Conservation (phyloP, 35 echinoderm and acorn worm species). For the Patiria miniata region DNA sequence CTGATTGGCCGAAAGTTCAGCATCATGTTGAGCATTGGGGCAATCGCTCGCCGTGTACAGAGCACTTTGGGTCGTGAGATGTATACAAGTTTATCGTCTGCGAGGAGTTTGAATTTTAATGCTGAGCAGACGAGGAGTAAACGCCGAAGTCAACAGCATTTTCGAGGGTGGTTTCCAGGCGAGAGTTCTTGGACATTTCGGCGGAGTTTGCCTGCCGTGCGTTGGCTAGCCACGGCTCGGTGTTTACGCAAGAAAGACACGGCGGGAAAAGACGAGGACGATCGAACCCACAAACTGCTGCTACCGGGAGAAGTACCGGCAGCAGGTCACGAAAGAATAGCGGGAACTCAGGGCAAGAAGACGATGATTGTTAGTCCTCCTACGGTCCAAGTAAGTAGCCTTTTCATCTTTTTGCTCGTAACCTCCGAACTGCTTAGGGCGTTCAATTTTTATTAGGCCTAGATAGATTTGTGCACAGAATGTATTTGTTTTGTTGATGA, state of each 20-base stretch:
- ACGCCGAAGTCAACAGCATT: too few relatives aligned
- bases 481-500: too few relatives aligned
- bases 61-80: neutral
- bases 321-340: neutral
- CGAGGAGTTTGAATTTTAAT: neutral
- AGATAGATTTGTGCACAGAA: too few relatives aligned
- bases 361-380: neutral
- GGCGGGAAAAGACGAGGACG: neutral
- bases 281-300: neutral
- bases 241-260: constrained; percentile 1
- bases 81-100: neutral
- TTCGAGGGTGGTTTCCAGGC: neutral
- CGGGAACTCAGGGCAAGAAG: neutral
- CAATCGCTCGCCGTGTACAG: neutral
- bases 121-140: too few relatives aligned
- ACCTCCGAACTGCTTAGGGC: too few relatives aligned
- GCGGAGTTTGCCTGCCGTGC: neutral
- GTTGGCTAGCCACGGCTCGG: neutral
- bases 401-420: neutral
- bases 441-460: too few relatives aligned
- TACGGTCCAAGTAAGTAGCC: neutral
- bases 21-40: neutral
- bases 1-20: neutral
- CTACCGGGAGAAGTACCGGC: neutral
- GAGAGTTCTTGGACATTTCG: neutral